A percentile compares a stretch with the other conserved stretches of the same genome.
These are phyloP conservation scores for Scytalopus superciliaris DNA, from an alignment of 2,113 vertebrate species.

Conservation along the genomic window DNA sequence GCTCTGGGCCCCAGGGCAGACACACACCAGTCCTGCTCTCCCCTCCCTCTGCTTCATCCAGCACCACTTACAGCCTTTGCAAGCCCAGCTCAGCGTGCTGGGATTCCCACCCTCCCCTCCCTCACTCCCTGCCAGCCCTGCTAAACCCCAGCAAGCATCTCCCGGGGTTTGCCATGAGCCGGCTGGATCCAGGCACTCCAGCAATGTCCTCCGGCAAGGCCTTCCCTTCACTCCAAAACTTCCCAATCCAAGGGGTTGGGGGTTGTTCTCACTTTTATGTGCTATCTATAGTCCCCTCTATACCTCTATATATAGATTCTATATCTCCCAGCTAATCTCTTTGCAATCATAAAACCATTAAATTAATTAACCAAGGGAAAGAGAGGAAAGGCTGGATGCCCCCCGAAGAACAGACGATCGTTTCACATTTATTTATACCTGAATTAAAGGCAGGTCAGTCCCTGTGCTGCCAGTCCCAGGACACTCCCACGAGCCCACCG, in stretches of 20 bases:
- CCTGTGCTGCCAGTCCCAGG: neutral
- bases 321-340: conserved; percentile 47
- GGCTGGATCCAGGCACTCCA: neutral
- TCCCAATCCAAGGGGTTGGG: neutral
- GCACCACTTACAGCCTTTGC: neutral
- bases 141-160: neutral
- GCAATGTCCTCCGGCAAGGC: neutral
- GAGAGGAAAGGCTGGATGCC: neutral
- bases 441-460: neutral
- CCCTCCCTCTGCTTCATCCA: neutral
- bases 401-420: neutral
- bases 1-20: neutral
- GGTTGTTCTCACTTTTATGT: neutral
- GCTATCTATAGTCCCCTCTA: conserved; percentile 50
- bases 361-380: conserved; percentile 63
- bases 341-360: conserved; percentile 65
- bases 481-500: neutral
- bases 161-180: neutral
- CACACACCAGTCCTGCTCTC: neutral
- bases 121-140: neutral
- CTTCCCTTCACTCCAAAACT: neutral
- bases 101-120: neutral
- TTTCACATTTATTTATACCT: neutral
- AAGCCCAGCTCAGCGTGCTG: neutral
- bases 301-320: conserved; percentile 40